Base-by-base conservation (phyloP, 2,797 vertebrate genomes). In the Lithobates pipiens region DNA sequence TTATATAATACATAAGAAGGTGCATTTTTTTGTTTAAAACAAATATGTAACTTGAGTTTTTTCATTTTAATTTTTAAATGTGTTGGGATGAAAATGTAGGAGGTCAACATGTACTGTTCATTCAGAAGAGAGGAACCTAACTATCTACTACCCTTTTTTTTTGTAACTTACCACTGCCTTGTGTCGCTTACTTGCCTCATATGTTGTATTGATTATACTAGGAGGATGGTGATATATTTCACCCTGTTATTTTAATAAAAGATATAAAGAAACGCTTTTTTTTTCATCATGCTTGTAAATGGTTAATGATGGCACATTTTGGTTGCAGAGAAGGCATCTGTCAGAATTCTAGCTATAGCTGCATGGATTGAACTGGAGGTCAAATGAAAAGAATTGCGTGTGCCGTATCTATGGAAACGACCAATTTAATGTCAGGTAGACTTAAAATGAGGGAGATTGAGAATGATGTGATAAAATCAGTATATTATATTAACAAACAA, bases 401-500 rank as follows among this genome's bases (percentile, higher is more conserved):
- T 93, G 93, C 92, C 50, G 93, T 95, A 92, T 90, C 95, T 92
- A 91, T 91, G 91, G 91, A 93, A 95, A 95, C 94, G 88, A 85
- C 80, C 90, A 91, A 90, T 91, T 92, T 93, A 91, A 93, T 92
- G 94, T 93, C 93, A 93, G 93, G 91, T 93, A 92, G 91, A 79
- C 85, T 83, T 87, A 87, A 87, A 86, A 87, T 90, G 89, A 91
- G 91, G 90, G 89, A 92, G 90, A 91, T 90, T 89, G 91, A 91
- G 90, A 92, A 92, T 87, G 91, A 91, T 93, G 89, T 91, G 91
- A 93, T 93, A 93, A 93, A 93, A 94, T 93, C 93, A 90, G 90
- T 91, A 91, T 91, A 91, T 93, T 92, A 93, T 91, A 93, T 95
- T 94, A 95, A 93, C 94, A 94, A 94, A 94, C 93, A 95, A 71